These are phyloP conservation scores for Thymelicus acteon DNA, from an alignment of 2,888 invertebrate genomes.

Conservation along the genomic window DNA sequence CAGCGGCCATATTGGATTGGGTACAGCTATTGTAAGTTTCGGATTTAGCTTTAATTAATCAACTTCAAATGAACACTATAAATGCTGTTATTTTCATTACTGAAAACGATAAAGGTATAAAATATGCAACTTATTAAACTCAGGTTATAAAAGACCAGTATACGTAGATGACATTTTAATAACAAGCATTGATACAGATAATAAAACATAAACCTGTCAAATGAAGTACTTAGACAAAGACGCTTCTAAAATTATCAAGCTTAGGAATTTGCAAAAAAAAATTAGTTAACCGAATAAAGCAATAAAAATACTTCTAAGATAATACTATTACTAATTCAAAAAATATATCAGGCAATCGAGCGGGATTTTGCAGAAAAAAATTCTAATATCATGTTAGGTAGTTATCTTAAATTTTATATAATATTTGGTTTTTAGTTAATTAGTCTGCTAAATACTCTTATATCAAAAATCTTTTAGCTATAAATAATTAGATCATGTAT, in stretches of 20 bases:
- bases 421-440: not conserved
- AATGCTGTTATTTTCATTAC: too few relatives aligned
- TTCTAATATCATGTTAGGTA: too few relatives aligned
- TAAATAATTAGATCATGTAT: not conserved
- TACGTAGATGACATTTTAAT: not conserved
- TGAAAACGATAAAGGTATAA: not conserved
- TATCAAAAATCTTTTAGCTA: not conserved
- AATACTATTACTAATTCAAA: too few relatives aligned
- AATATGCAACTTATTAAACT: not conserved
- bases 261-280: conserved; percentile 1
- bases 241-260: not conserved
- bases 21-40: conserved; percentile 50
- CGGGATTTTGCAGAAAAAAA: not conserved
- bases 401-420: not conserved
- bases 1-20: conserved; percentile 69
- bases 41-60: conserved; percentile 43
- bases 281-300: too few relatives aligned
- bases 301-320: too few relatives aligned
- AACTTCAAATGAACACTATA: conserved; percentile 36
- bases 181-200: conserved; percentile 6
- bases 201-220: conserved; percentile 13
- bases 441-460: not conserved
- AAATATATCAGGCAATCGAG: too few relatives aligned
- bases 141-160: not conserved
- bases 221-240: not conserved